A percentile compares a stretch with the other conserved stretches of the same genome.
Evolutionary conservation across 2,113 vertebrate species (phyloP).

Genomic region (Beaufortia kweichowensis): DNA sequence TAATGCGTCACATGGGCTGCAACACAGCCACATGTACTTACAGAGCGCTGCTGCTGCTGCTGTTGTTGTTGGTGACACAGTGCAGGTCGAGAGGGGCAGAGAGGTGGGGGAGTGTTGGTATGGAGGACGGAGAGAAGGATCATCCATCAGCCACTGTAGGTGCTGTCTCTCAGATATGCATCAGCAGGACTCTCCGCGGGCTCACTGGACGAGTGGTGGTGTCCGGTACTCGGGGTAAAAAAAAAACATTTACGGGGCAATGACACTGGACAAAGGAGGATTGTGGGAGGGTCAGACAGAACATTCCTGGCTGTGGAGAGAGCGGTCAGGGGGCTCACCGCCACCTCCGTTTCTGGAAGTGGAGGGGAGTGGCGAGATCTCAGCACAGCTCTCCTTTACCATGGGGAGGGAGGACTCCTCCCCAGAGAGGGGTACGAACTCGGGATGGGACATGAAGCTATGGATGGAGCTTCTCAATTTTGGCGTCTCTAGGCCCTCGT

Average conservation of each 20-base stretch:
- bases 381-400: slow-evolving; percentile 77
- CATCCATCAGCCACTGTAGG: background rate
- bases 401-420: slow-evolving; percentile 77
- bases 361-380: slow-evolving; percentile 71
- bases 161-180: slow-evolving; percentile 26
- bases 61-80: slow-evolving; percentile 28
- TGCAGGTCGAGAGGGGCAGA: slow-evolving; percentile 30
- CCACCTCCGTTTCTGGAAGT: slow-evolving; percentile 60
- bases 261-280: background rate
- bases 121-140: slow-evolving; percentile 9
- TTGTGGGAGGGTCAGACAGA: slow-evolving; percentile 72
- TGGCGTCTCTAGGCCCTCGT: slow-evolving; percentile 86
- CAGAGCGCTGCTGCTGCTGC: slow-evolving; percentile 18
- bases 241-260: background rate
- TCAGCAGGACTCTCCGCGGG: slow-evolving; percentile 24
- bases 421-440: slow-evolving; percentile 84
- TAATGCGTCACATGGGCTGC: slow-evolving; percentile 30
- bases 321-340: slow-evolving; percentile 63
- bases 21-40: slow-evolving; percentile 37
- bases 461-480: slow-evolving; percentile 93
- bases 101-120: background rate
- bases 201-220: slow-evolving; percentile 14
- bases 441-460: slow-evolving; percentile 95
- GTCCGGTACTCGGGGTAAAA: background rate
- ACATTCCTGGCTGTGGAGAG: slow-evolving; percentile 77